These are phyloP conservation scores for Ceramica pisi DNA, from an alignment of 2,888 invertebrate species.

Conservation along the genomic window DNA sequence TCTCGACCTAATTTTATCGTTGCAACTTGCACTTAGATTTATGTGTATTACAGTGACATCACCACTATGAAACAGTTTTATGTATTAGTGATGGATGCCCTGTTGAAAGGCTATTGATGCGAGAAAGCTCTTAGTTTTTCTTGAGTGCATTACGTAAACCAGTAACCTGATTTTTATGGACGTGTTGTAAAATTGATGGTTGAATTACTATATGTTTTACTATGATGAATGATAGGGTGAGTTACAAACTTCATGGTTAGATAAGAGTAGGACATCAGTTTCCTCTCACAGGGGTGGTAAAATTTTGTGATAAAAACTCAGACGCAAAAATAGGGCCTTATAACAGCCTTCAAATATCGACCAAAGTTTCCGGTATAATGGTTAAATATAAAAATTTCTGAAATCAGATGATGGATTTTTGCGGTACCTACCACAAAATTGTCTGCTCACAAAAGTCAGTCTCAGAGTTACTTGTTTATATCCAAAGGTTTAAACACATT, in stretches of 20 bases:
- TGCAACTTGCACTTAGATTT: constrained; percentile 71
- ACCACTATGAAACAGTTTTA: constrained; percentile 74
- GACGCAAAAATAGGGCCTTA: too few relatives aligned
- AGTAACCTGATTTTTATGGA: constrained; percentile 47
- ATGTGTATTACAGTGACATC: constrained; percentile 74
- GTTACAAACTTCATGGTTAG: neutral
- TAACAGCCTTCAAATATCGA: neutral
- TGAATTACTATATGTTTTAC: neutral
- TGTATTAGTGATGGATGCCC: constrained; percentile 76
- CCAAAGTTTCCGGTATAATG: too few relatives aligned
- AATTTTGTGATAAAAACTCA: too few relatives aligned
- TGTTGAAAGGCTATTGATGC: constrained; percentile 77
- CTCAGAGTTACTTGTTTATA: neutral
- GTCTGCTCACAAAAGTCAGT: neutral
- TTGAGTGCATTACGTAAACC: constrained; percentile 56
- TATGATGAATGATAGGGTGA: neutral
- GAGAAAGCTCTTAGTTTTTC: constrained; percentile 68
- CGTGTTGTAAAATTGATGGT: constrained; percentile 26
- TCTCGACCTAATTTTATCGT: constrained; percentile 33
- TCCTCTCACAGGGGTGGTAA: neutral
- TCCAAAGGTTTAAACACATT: neutral
- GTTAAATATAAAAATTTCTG: too few relatives aligned
- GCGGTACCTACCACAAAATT: neutral
- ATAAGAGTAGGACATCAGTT: neutral
- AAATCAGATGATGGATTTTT: too few relatives aligned